Evolutionary conservation across 2,888 invertebrate species (phyloP).

Genomic region (Siphlonurus alternatus): DNA sequence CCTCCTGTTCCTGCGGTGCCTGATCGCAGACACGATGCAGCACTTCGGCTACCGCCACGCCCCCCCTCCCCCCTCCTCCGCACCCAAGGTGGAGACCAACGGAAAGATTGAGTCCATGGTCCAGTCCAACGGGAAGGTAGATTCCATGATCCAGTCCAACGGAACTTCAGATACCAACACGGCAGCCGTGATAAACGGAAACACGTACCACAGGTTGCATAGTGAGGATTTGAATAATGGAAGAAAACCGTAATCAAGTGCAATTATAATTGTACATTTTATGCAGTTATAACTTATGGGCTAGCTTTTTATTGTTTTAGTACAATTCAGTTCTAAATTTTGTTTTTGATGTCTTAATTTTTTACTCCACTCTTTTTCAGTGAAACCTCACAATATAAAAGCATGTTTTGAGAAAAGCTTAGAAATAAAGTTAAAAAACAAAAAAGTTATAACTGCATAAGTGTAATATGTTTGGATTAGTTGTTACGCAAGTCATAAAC

Average conservation of each 20-base stretch:
- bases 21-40: constrained; percentile 8
- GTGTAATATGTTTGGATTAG: too few relatives aligned
- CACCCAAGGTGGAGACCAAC: neutral
- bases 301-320: too few relatives aligned
- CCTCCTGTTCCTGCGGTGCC: constrained; percentile 39
- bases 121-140: neutral
- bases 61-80: neutral
- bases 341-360: too few relatives aligned
- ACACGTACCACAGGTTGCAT: neutral
- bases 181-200: neutral
- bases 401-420: too few relatives aligned
- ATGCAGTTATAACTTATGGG: too few relatives aligned
- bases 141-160: neutral
- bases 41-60: constrained; percentile 2
- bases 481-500: too few relatives aligned
- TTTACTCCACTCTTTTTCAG: too few relatives aligned
- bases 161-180: neutral
- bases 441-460: too few relatives aligned
- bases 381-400: too few relatives aligned
- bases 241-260: neutral
- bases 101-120: neutral
- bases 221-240: neutral
- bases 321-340: too few relatives aligned
- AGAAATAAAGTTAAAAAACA: too few relatives aligned
- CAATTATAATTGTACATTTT: too few relatives aligned